These are phyloP conservation scores for Eupeodes luniger DNA, from an alignment of 2,888 invertebrate genomes.

Conservation along the genomic window DNA sequence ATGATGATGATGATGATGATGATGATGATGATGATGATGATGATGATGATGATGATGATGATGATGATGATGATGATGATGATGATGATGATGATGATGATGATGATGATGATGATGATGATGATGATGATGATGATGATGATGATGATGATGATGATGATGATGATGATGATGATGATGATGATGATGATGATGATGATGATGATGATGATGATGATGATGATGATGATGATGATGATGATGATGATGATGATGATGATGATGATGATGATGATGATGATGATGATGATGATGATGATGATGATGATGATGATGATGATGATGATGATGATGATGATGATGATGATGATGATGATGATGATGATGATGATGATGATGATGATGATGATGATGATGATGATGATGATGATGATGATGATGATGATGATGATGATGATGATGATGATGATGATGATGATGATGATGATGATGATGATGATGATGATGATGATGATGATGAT, in stretches of 20 bases:
- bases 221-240: too few relatives aligned
- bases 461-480: constrained; percentile 34
- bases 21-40: constrained; percentile 14
- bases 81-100: constrained; percentile 8
- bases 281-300: too few relatives aligned
- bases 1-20: constrained; percentile 8
- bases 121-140: constrained; percentile 2
- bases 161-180: constrained; percentile 18
- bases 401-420: constrained; percentile 33
- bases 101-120: too few relatives aligned
- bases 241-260: background rate
- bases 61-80: constrained; percentile 14
- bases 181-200: constrained; percentile 15
- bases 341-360: background rate
- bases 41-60: constrained; percentile 10
- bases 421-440: constrained; percentile 34
- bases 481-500: constrained; percentile 35
- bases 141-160: constrained; percentile 6
- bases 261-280: too few relatives aligned
- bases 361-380: constrained; percentile 19
- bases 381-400: constrained; percentile 17
- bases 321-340: background rate
- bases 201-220: constrained; percentile 1
- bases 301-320: background rate
- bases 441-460: constrained; percentile 36